phyloP scores from a whole-genome alignment of 2,888 invertebrate genomes.

The Polyploca ridens region DNA sequence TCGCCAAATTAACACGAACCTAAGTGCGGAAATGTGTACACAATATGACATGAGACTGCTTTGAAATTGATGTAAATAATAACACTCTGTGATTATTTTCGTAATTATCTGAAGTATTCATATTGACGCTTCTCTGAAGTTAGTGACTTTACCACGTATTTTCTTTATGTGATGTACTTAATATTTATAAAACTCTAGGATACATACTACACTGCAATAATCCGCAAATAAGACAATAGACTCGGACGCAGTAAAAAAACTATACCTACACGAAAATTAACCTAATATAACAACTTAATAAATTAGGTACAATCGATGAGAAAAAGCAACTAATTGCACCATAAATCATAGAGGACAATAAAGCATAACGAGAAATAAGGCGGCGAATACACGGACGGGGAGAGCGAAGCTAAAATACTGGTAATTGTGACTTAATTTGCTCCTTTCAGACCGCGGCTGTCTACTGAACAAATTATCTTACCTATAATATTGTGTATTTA shows the following conservation, averaged over 20 bases:
- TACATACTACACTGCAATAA: neutral
- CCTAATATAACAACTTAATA: neutral
- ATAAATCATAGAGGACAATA: slow-evolving; percentile 46
- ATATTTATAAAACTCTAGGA: too few relatives aligned
- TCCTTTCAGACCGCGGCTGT: slow-evolving; percentile 49
- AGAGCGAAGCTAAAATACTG: slow-evolving; percentile 45
- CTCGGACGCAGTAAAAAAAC: slow-evolving; percentile 8
- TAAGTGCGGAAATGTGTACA: slow-evolving; percentile 82
- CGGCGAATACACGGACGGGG: slow-evolving; percentile 29
- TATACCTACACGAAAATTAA: slow-evolving; percentile 15
- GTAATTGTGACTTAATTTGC: slow-evolving; percentile 59
- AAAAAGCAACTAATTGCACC: slow-evolving; percentile 19
- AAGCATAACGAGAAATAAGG: slow-evolving; percentile 48
- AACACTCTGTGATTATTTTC: slow-evolving; percentile 31
- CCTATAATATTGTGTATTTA: slow-evolving; percentile 40
- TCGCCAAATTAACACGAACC: slow-evolving; percentile 77
- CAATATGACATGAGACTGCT: slow-evolving; percentile 54
- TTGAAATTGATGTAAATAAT: slow-evolving; percentile 55
- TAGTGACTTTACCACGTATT: too few relatives aligned
- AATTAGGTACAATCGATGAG: slow-evolving; percentile 14
- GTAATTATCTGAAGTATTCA: slow-evolving; percentile 27
- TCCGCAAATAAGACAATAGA: neutral
- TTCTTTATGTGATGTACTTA: too few relatives aligned
- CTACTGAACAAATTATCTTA: slow-evolving; percentile 51
- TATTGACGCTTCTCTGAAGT: neutral